Conservation (phyloP, 2,797 vertebrate species). For the Hypotaenidia philippensis region DNA sequence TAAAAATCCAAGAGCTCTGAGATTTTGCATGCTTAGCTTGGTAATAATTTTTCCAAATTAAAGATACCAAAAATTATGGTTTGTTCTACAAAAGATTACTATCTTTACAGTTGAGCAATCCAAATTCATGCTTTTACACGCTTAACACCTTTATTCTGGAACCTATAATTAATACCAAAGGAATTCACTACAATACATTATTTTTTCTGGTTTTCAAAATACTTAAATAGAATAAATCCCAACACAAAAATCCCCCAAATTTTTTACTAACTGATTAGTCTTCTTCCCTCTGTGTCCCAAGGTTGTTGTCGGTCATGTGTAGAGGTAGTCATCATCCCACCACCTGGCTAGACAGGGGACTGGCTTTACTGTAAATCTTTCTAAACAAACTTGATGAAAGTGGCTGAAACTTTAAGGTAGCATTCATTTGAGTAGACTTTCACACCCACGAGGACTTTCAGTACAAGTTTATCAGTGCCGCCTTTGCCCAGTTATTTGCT, state of each 20-base stretch:
- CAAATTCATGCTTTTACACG: background rate
- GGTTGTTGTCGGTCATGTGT: background rate
- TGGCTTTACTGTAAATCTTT: background rate
- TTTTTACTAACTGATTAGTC: background rate
- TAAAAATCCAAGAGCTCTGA: background rate
- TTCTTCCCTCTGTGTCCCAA: background rate
- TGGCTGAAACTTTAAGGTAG: background rate
- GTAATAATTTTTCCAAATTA: background rate
- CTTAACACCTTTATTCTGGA: background rate
- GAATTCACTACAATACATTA: background rate
- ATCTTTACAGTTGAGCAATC: background rate
- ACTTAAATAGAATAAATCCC: background rate
- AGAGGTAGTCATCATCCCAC: background rate
- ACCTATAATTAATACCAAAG: background rate
- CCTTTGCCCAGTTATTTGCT: background rate
- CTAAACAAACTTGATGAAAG: background rate
- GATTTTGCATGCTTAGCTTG: background rate
- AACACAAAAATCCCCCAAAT: background rate
- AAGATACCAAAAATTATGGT: rapidly evolving
- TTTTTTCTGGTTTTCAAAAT: background rate
- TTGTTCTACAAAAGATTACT: background rate
- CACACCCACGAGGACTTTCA: background rate
- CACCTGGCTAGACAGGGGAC: background rate
- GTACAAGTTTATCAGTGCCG: background rate
- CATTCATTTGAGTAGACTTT: background rate